Evolutionary conservation across 2,797 vertebrate species (phyloP).

Genomic region (Loriculus beryllinus): DNA sequence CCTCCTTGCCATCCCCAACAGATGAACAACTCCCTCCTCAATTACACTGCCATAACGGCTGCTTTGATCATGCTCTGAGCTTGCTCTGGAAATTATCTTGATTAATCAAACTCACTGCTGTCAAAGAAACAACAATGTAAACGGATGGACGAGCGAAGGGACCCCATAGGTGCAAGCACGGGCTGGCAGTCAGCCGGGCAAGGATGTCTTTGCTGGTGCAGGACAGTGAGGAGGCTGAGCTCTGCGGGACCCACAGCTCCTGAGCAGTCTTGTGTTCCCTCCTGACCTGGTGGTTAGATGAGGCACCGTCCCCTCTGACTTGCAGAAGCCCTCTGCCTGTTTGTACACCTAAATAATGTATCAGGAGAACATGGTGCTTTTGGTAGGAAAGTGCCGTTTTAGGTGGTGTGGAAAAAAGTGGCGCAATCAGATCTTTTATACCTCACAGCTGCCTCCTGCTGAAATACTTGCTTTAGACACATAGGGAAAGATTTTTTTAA

Average conservation of each 20-base stretch:
- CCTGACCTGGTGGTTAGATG: not conserved
- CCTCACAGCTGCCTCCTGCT: not conserved
- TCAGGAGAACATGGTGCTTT: not conserved
- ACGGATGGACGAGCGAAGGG: rapidly evolving
- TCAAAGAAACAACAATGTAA: not conserved
- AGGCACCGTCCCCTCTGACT: not conserved
- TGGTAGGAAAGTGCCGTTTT: rapidly evolving
- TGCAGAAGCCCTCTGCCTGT: not conserved
- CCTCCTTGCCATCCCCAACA: not conserved
- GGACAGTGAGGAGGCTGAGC: not conserved
- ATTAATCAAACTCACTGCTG: not conserved
- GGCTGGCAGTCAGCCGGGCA: not conserved
- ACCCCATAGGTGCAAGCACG: rapidly evolving
- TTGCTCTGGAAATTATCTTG: not conserved
- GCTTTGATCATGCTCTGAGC: conserved; percentile 22
- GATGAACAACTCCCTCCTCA: conserved; percentile 40
- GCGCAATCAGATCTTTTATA: not conserved
- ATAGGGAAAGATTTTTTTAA: not conserved
- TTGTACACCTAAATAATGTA: not conserved
- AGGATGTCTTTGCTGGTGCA: not conserved
- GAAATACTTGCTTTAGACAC: not conserved
- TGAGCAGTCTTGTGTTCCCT: not conserved
- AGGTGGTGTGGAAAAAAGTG: not conserved
- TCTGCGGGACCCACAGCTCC: not conserved
- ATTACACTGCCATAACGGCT: not conserved